Percentiles rank a stretch among this genome's conserved stretches.
Evolutionary conservation across 2,888 invertebrate species (phyloP).

Genomic region (Drosophila lutescens): DNA sequence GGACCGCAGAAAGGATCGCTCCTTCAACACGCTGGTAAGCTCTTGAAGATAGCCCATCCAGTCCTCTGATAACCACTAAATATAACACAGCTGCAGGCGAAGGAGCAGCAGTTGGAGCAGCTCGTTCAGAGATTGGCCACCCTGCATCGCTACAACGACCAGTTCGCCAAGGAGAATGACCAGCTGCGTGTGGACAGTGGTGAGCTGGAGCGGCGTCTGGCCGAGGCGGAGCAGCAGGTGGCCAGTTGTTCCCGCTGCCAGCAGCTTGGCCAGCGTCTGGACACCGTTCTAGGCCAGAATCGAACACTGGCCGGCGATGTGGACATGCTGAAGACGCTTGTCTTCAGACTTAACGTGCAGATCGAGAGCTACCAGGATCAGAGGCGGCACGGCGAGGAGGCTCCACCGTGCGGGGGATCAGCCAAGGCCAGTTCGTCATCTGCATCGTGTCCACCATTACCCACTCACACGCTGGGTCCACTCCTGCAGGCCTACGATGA

Average conservation of each 20-base stretch:
- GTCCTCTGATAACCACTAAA: neutral
- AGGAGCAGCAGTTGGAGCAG: slow-evolving; percentile 87
- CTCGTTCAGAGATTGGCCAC: slow-evolving; percentile 87
- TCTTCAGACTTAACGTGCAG: slow-evolving; percentile 91
- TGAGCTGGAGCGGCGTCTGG: slow-evolving; percentile 86
- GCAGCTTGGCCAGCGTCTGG: slow-evolving; percentile 65
- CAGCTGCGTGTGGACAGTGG: slow-evolving; percentile 85
- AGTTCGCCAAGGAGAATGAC: slow-evolving; percentile 87
- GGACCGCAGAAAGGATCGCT: slow-evolving; percentile 61
- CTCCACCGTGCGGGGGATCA: neutral
- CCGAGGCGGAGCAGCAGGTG: slow-evolving; percentile 79
- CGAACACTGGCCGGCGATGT: slow-evolving; percentile 88
- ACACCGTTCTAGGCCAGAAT: slow-evolving; percentile 85
- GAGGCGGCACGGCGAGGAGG: slow-evolving; percentile 55
- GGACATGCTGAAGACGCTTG: slow-evolving; percentile 90
- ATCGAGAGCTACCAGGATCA: slow-evolving; percentile 91
- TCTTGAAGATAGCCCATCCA: too few relatives aligned
- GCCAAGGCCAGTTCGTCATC: neutral
- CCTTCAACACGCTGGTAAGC: slow-evolving; percentile 78
- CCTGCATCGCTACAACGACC: slow-evolving; percentile 87
- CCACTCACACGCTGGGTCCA: slow-evolving; percentile 85
- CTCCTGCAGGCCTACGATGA: slow-evolving; percentile 92
- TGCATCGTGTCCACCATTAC: slow-evolving; percentile 51
- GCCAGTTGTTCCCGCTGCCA: slow-evolving; percentile 82
- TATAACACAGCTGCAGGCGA: slow-evolving; percentile 85